phyloP scores from a whole-genome alignment of 2,797 vertebrate species.

The Tokudaia tokunoshimensis region DNA sequence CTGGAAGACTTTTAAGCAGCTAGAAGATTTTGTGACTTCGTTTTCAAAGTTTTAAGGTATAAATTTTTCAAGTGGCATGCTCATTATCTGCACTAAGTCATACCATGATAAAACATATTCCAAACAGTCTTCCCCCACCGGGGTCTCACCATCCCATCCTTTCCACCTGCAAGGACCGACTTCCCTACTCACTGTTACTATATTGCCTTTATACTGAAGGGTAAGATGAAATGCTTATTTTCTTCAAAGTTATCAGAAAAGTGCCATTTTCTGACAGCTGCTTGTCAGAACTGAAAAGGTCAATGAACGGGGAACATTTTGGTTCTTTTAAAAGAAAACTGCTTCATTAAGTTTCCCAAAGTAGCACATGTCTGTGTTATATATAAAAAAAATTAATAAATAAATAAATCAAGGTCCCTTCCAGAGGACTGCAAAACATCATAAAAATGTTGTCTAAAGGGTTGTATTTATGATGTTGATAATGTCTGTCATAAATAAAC shows the following conservation, averaged over 20 bases:
- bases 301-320: conserved; percentile 60
- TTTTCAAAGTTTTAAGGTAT: conserved; percentile 55
- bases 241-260: conserved; percentile 68
- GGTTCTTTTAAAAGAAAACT: conserved; percentile 58
- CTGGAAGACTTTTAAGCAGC: conserved; percentile 50
- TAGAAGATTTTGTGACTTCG: neutral
- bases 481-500: neutral
- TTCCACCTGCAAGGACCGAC: neutral
- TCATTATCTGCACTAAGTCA: conserved; percentile 50
- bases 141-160: neutral
- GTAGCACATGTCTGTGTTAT: conserved; percentile 20
- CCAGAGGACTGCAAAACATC: neutral
- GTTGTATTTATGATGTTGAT: neutral
- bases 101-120: conserved; percentile 56
- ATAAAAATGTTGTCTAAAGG: conserved; percentile 26
- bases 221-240: conserved; percentile 37
- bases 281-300: conserved; percentile 74
- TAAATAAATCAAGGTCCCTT: neutral
- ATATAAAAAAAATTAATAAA: neutral
- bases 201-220: neutral
- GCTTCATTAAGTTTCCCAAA: conserved; percentile 58
- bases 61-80: conserved; percentile 48
- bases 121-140: neutral
- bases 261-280: conserved; percentile 66
- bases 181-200: neutral